phyloP scores from a whole-genome alignment of 2,888 invertebrate species.

The Eulithis testata region DNA sequence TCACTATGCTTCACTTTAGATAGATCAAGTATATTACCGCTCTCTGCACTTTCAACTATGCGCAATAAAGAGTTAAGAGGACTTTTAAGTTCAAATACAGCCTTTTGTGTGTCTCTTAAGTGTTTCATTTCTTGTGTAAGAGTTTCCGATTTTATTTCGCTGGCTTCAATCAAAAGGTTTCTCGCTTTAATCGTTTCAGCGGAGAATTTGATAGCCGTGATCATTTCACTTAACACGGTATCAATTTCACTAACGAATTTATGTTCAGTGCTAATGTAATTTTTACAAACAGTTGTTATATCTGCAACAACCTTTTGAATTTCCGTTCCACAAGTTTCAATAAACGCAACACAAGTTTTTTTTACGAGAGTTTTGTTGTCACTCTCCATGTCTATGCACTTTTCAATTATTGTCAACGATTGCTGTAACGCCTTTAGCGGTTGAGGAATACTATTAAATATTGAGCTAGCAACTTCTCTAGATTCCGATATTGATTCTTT shows the following conservation, averaged over 20 bases:
- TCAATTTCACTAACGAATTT: constrained; percentile 72
- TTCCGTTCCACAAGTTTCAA: constrained; percentile 85
- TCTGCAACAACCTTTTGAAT: constrained; percentile 82
- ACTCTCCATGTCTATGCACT: constrained; percentile 88
- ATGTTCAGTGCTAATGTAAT: constrained; percentile 72
- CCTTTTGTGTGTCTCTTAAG: constrained; percentile 73
- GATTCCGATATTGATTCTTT: constrained; percentile 72
- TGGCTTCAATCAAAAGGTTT: constrained; percentile 65
- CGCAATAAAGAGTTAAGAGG: constrained; percentile 67
- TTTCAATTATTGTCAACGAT: constrained; percentile 87
- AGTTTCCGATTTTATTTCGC: constrained; percentile 63
- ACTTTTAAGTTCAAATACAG: constrained; percentile 68
- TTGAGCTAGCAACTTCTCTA: constrained; percentile 73
- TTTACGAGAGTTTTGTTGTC: constrained; percentile 88
- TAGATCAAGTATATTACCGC: constrained; percentile 51
- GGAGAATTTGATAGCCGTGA: constrained; percentile 78
- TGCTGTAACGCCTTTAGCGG: constrained; percentile 87
- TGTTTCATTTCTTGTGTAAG: constrained; percentile 65
- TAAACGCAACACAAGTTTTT: constrained; percentile 87
- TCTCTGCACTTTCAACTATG: constrained; percentile 67
- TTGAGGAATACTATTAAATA: constrained; percentile 83
- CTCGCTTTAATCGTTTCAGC: constrained; percentile 81
- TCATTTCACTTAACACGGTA: constrained; percentile 77
- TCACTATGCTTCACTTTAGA: constrained; percentile 62
- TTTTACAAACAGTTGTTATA: constrained; percentile 65